Evolutionary conservation across 2,888 invertebrate genomes (phyloP), one percentile per base, ranked within the genome.

Genomic region (Plagodis dolabraria): DNA sequence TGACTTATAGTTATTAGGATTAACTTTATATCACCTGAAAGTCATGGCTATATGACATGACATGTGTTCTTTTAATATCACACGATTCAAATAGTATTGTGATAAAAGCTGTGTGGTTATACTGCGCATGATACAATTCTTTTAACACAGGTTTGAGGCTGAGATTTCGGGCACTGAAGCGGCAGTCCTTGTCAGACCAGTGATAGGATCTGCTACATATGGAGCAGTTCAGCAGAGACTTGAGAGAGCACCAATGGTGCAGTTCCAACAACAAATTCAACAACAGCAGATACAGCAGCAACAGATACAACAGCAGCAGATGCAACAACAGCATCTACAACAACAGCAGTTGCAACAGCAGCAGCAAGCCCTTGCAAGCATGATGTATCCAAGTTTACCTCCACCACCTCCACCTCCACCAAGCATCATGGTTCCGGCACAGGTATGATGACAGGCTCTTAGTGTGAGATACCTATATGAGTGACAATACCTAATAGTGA

Each of bases 141-240:
- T 5, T 5, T 6, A 8, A 12, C 48, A 6, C 40, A 97, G 97
- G 76, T 98, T 98, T 80, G 98, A 98, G 80, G 97, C 97, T 0
- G 98, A 98, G 91, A 97, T 98, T 71, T 96, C 96, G 0, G 94
- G 95, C 10, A 92, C 93, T 42, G 92, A 94, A 6, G 75, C 94
- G 11, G 75, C 94, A 11, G 89, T 92, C 40, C 92, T 93, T 9
- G 91, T 72, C 42, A 92, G 95, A 5, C 94, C 95, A 10, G 95
- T 97, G 44, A 96, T 96, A 46, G 96, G 96, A 0, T 94, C 95
- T 0, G 95, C 95, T 67, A 96, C 96, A 0, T 97, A 95, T 73
- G 95, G 93, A 51, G 95, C 94, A 62, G 95, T 95, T 0, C 96
- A 96, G 68, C 95, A 95, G 72, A 93, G 95, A 69, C 83, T 95